Conservation (phyloP, 35 echinoderm and acorn worm species). For the Apostichopus californicus region DNA sequence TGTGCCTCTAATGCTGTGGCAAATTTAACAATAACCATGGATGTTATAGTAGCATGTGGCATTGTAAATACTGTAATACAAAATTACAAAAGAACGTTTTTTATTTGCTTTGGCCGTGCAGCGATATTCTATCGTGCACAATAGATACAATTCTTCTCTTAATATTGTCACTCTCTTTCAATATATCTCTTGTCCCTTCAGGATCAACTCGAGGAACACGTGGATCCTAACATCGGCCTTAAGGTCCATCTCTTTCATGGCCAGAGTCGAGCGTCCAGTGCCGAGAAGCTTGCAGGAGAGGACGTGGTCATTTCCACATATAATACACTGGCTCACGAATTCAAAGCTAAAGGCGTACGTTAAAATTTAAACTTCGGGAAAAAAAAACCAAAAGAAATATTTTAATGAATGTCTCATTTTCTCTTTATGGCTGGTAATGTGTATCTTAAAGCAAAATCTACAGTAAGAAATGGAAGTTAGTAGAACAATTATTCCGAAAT, state of each 20-base stretch:
- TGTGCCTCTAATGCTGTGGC: too few relatives aligned
- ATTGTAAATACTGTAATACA: neutral
- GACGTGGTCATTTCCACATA: slow-evolving; percentile 90
- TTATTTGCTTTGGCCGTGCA: too few relatives aligned
- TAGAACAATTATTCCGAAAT: too few relatives aligned
- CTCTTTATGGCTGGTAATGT: too few relatives aligned
- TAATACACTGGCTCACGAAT: slow-evolving; percentile 82
- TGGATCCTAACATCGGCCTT: slow-evolving; percentile 65
- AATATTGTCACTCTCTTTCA: too few relatives aligned
- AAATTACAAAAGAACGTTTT: neutral
- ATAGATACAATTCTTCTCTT: neutral
- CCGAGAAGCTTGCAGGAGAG: slow-evolving; percentile 46
- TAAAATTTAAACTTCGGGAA: neutral
- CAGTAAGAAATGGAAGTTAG: too few relatives aligned
- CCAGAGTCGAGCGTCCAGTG: slow-evolving; percentile 33
- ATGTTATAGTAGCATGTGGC: too few relatives aligned
- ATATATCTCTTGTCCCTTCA: slow-evolving; percentile 1
- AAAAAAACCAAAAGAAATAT: too few relatives aligned
- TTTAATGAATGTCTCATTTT: too few relatives aligned
- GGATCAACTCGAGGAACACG: slow-evolving; percentile 90
- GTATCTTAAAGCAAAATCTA: too few relatives aligned
- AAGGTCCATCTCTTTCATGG: slow-evolving; percentile 78
- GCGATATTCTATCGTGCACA: too few relatives aligned
- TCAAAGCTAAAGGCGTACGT: slow-evolving; percentile 78
- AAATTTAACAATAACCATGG: too few relatives aligned